Evolutionary conservation across 2,113 vertebrate genomes (phyloP), one percentile per base, ranked within the genome.

Genomic region (Notothenia rossii): DNA sequence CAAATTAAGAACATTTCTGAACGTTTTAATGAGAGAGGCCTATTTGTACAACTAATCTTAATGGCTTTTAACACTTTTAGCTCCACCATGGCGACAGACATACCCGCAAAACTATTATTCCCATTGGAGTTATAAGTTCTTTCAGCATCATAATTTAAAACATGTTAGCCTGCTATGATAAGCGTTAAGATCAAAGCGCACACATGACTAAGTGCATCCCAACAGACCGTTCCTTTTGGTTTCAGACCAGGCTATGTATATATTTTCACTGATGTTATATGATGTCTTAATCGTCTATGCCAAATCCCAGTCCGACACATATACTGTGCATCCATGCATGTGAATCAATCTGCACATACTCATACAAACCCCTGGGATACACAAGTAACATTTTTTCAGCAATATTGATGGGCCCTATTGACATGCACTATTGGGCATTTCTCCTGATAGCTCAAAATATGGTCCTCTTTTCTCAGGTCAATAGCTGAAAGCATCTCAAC

Each of bases 401-500:
- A 29, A 43, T 85, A 86, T 59, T 83, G 84, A 84, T 73, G 81
- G 66, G 2, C 33, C 72, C 58, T 79, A 71, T 76, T 79, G 82
- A 89, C 80, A 70, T 54, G 78, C 58, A 83, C 82, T 84, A 89
- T 77, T 70, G 64, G 61, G 55, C 60, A 79, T 83, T 87, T 86
- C 82, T 89, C 76, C 73, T 72, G 74, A 88, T 83, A 56, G 84
- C 81, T 71, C 79, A 43, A 64, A 25, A 53, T 76, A 79, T 65
- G 68, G 82, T 82, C 74, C 72, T 54, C 55, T 69, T 45, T 82
- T 87, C 49, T 75, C 72, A 63, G 84, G 88, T 91, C 91, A 91
- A 75, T 83, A 83, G 87, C 81, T 83, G 66, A 88, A 83, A 91
- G 83, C 84, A 59, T 88, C 77, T 85, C 75, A 53, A 73, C 85